Conservation (phyloP, 2,113 vertebrate genomes). For the Saguinus imperator region DNA sequence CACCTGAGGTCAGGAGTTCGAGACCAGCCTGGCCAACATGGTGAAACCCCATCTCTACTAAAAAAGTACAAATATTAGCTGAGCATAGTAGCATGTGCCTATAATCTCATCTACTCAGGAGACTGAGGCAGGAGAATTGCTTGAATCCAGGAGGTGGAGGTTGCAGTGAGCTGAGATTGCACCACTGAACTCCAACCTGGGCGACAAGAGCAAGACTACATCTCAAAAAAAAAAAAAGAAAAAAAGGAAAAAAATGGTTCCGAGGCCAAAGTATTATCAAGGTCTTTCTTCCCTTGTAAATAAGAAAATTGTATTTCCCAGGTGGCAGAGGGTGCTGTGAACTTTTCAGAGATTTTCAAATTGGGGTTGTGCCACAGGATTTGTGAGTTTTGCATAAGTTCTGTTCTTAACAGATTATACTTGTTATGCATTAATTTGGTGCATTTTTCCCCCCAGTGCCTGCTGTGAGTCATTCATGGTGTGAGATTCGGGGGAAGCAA, state of each 20-base stretch:
- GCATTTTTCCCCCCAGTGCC: not conserved
- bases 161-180: too few species aligned
- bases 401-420: not conserved
- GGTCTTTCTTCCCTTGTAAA: constrained; percentile 32
- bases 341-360: not conserved
- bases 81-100: too few species aligned
- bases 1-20: too few species aligned
- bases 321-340: not conserved
- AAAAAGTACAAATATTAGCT: too few species aligned
- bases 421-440: not conserved
- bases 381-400: not conserved
- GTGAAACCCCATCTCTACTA: too few species aligned
- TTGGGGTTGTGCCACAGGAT: not conserved
- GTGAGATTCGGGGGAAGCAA: not conserved
- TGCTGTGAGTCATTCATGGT: not conserved
- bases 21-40: too few species aligned
- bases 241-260: not conserved
- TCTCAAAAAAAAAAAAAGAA: too few species aligned
- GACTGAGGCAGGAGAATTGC: too few species aligned
- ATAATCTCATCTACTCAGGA: too few species aligned
- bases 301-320: constrained; percentile 55
- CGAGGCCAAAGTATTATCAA: constrained; percentile 53
- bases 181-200: too few species aligned
- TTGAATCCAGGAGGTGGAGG: too few species aligned
- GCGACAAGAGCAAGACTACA: too few species aligned